Conservation (phyloP, 2,797 vertebrate genomes). For the Coregonus suidteri region DNA sequence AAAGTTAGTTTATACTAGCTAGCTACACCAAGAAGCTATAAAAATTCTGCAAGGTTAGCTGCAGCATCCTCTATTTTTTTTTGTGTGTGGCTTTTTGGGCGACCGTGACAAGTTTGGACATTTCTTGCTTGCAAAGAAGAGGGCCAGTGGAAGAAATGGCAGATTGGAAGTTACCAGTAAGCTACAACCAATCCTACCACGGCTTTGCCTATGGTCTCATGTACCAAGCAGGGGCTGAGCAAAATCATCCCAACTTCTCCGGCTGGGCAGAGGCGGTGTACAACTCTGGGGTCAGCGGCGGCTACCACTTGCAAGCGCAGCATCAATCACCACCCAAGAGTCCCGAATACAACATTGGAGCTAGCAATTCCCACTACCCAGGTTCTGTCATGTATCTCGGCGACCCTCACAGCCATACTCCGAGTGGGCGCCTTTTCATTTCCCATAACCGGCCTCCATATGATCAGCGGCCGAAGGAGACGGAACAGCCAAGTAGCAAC, state of each 20-base stretch:
- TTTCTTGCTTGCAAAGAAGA: background rate
- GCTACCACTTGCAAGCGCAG: slow-evolving; percentile 51
- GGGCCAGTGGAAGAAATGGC: slow-evolving; percentile 52
- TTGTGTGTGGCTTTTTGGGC: background rate
- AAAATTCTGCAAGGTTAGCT: too few species aligned
- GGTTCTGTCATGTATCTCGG: slow-evolving; percentile 45
- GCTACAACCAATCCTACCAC: slow-evolving; percentile 70
- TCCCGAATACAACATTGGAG: slow-evolving; percentile 41
- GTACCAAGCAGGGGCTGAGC: slow-evolving; percentile 63
- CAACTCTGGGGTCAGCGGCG: slow-evolving; percentile 35
- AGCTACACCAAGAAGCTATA: too few species aligned
- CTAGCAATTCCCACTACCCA: slow-evolving; percentile 44
- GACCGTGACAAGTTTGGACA: background rate
- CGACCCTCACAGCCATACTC: slow-evolving; percentile 36
- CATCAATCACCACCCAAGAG: slow-evolving; percentile 48
- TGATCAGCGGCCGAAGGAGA: slow-evolving; percentile 23
- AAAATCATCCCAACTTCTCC: slow-evolving; percentile 45
- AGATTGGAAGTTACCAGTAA: slow-evolving; percentile 73
- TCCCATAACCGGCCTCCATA: slow-evolving; percentile 19
- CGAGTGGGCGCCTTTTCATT: slow-evolving; percentile 42
- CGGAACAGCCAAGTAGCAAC: slow-evolving; percentile 54
- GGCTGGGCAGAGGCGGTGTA: slow-evolving; percentile 61
- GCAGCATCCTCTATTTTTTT: background rate
- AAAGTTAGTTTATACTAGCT: slow-evolving; percentile 48
- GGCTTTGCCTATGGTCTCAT: slow-evolving; percentile 70